Conservation (phyloP, 2,113 vertebrate species). For the Microcebus griseorufus region DNA sequence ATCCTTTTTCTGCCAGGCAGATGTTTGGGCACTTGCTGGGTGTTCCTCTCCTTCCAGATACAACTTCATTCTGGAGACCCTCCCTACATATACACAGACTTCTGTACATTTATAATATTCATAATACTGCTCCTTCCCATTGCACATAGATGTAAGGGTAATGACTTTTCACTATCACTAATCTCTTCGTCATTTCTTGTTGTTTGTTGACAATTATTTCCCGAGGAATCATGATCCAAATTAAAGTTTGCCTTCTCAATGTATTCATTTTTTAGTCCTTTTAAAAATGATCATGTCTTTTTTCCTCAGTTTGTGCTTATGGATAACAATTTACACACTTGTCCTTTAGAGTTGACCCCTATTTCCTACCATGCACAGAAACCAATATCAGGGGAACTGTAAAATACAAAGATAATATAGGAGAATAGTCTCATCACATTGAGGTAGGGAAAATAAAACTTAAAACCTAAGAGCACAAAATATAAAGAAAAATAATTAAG, state of each 20-base stretch:
- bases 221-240: not conserved
- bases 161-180: not conserved
- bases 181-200: not conserved
- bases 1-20: not conserved
- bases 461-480: not conserved
- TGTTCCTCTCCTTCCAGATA: not conserved
- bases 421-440: not conserved
- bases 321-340: not conserved
- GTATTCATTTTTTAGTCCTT: not conserved
- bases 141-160: not conserved
- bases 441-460: not conserved
- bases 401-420: not conserved
- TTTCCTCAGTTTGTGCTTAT: not conserved
- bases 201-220: not conserved
- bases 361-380: not conserved
- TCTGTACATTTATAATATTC: not conserved
- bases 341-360: not conserved
- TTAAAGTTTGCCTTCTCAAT: not conserved
- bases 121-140: not conserved
- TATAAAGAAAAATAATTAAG: not conserved
- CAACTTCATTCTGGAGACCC: too few relatives aligned
- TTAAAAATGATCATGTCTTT: not conserved
- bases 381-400: not conserved
- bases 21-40: not conserved
- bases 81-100: not conserved